phyloP scores from a whole-genome alignment of 2,113 vertebrate genomes.

The Diphyllodes magnificus region DNA sequence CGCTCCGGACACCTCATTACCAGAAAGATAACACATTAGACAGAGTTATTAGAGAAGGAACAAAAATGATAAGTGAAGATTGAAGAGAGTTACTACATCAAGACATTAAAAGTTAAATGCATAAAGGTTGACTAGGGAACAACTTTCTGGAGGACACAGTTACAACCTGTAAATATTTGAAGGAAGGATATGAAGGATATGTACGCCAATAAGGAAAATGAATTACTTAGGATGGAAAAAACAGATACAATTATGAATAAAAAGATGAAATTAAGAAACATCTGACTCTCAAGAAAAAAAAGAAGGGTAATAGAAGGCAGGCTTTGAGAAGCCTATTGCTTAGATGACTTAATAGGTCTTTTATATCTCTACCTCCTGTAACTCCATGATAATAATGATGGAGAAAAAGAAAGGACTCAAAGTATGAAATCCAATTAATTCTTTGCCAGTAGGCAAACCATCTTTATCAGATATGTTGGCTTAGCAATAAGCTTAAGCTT shows the following conservation, averaged over 20 bases:
- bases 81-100: not conserved
- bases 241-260: not conserved
- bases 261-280: slow-evolving; percentile 4
- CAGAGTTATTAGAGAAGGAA: slow-evolving; percentile 9
- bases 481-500: slow-evolving; percentile 56
- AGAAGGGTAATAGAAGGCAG: not conserved
- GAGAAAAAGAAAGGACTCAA: slow-evolving; percentile 4
- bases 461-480: slow-evolving; percentile 60
- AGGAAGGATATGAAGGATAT: not conserved
- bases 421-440: slow-evolving; percentile 67
- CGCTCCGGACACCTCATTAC: slow-evolving; percentile 26
- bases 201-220: not conserved
- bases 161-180: not conserved
- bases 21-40: slow-evolving; percentile 33
- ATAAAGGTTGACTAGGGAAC: not conserved
- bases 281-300: not conserved
- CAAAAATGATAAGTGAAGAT: slow-evolving; percentile 15
- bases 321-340: slow-evolving; percentile 15
- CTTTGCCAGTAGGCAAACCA: slow-evolving; percentile 58
- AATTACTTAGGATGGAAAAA: not conserved
- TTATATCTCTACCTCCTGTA: slow-evolving; percentile 47
- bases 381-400: slow-evolving; percentile 46
- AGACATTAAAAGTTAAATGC: not conserved
- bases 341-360: slow-evolving; percentile 49
- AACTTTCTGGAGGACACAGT: not conserved